Evolutionary conservation across 2,888 invertebrate genomes (phyloP).

Genomic region (Crioceris asparagi): DNA sequence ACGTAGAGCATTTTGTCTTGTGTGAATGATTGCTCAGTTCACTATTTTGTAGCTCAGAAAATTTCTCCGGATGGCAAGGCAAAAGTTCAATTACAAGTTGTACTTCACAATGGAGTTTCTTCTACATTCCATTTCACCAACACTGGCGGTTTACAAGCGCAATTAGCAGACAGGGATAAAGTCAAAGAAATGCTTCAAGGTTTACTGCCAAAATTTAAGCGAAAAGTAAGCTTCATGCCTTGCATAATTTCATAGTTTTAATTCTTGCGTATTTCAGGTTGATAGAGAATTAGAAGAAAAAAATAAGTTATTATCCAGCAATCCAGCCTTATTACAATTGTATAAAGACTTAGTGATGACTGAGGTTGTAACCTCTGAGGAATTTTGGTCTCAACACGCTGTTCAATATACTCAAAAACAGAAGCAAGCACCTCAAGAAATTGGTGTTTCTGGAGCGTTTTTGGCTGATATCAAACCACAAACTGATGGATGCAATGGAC

Average conservation of each 20-base stretch:
- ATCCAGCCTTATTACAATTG: constrained; percentile 83
- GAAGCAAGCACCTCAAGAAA: constrained; percentile 67
- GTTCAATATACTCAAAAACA: constrained; percentile 59
- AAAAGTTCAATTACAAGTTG: constrained; percentile 95
- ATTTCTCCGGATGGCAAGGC: constrained; percentile 95
- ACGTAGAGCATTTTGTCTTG: constrained; percentile 33
- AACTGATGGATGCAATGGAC: constrained; percentile 91
- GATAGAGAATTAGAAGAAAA: constrained; percentile 39
- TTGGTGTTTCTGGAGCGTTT: constrained; percentile 71
- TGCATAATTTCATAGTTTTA: too few relatives aligned
- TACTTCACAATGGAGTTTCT: constrained; percentile 84
- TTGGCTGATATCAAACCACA: constrained; percentile 93
- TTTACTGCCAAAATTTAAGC: constrained; percentile 84
- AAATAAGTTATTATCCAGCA: constrained; percentile 70
- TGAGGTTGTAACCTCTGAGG: constrained; percentile 90
- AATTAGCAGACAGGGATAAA: constrained; percentile 81
- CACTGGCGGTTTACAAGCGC: constrained; percentile 68
- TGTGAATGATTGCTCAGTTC: not conserved
- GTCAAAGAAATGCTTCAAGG: constrained; percentile 88
- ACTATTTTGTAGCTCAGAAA: constrained; percentile 62
- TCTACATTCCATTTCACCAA: constrained; percentile 97
- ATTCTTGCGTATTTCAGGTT: constrained; percentile 23
- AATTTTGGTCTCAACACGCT: constrained; percentile 94
- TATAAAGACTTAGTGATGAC: constrained; percentile 96
- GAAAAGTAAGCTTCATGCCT: constrained; percentile 54